Percentiles rank a stretch among this genome's conserved stretches.
Conservation (phyloP, 30 jellyfish, hydroid and myxozoan species). For the Cassiopea andromeda region DNA sequence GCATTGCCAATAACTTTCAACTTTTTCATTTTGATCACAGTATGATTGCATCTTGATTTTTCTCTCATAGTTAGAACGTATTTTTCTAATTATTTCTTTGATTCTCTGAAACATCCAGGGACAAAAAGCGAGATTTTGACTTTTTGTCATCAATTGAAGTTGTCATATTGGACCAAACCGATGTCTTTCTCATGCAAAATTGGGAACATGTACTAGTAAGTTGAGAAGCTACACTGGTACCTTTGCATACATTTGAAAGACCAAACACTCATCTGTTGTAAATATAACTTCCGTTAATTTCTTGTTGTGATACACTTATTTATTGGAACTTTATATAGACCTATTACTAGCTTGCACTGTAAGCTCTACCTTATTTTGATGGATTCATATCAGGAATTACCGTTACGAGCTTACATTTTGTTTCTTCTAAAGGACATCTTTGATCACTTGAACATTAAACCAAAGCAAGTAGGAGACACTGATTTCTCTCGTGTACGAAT, state of each 20-base stretch:
- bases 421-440: conserved; percentile 73
- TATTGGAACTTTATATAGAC: no score
- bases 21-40: no score
- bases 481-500: conserved; percentile 96
- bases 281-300: no score
- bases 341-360: no score
- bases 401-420: no score
- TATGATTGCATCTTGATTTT: no score
- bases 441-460: conserved; percentile 82
- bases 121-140: conserved; percentile 88
- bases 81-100: background rate
- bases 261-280: no score
- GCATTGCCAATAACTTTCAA: no score
- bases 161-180: conserved; percentile 89
- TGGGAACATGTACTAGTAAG: conserved; percentile 97
- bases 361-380: no score
- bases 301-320: no score
- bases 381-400: no score
- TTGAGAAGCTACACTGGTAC: background rate
- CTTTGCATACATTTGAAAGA: no score
- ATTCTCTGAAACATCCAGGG: conserved; percentile 37
- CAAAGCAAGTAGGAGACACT: conserved; percentile 86
- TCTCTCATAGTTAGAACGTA: background rate
- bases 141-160: conserved; percentile 92
- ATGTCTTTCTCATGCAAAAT: conserved; percentile 96